These are phyloP conservation scores for Ormyrus nitidulus DNA, from an alignment of 2,888 invertebrate species.

Conservation along the genomic window DNA sequence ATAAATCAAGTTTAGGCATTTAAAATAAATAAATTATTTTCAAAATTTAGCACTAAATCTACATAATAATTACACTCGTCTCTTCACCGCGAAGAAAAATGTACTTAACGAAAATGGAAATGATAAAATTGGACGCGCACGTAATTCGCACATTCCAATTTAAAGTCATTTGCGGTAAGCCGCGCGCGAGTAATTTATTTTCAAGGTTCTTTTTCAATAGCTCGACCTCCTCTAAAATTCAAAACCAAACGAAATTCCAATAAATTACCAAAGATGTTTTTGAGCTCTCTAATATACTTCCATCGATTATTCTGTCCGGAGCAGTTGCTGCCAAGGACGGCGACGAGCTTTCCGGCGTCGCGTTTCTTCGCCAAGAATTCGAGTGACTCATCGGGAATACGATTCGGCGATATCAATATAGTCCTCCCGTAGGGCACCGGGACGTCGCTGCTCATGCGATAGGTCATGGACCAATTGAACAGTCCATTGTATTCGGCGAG, in stretches of 20 bases:
- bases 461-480: constrained; percentile 86
- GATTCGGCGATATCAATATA: constrained; percentile 60
- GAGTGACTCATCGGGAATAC: neutral
- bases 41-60: no score
- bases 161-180: no score
- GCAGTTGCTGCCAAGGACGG: constrained; percentile 81
- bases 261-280: constrained; percentile 76
- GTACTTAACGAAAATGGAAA: neutral
- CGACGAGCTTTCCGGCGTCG: constrained; percentile 67
- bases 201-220: no score
- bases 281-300: constrained; percentile 78
- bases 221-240: neutral
- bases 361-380: no score
- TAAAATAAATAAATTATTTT: no score
- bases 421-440: constrained; percentile 83
- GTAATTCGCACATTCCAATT: no score
- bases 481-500: constrained; percentile 77
- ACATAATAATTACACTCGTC: no score
- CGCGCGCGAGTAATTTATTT: no score
- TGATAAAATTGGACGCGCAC: neutral
- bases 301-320: constrained; percentile 76
- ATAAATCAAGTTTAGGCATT: no score
- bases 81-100: neutral
- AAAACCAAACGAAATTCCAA: neutral
- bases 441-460: constrained; percentile 81